A percentile compares a stretch with the other conserved stretches of the same genome.
phyloP scores from a whole-genome alignment of 2,113 vertebrate genomes.

The Tonatia bakeri region DNA sequence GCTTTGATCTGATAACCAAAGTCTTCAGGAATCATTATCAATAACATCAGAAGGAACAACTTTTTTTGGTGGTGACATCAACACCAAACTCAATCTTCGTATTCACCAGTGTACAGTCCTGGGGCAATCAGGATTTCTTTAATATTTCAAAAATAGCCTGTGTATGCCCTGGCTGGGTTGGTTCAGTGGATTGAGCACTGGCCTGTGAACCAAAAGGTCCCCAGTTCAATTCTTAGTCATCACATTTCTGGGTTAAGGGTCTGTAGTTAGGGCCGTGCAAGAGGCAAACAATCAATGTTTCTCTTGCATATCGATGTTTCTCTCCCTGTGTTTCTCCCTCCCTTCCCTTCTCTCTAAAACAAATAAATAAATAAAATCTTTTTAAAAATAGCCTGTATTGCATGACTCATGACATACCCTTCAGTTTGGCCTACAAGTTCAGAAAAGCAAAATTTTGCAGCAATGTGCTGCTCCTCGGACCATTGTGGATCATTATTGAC shows the following conservation, averaged over 20 bases:
- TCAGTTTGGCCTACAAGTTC: constrained; percentile 90
- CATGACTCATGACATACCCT: constrained; percentile 94
- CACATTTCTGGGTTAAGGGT: no score
- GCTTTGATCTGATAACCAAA: constrained; percentile 95
- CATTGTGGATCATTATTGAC: constrained; percentile 97
- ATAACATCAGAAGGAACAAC: constrained; percentile 96
- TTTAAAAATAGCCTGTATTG: constrained; percentile 92
- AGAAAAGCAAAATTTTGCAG: constrained; percentile 85
- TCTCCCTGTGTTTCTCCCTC: no score
- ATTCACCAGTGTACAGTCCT: constrained; percentile 95
- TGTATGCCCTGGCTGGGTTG: constrained; percentile 68
- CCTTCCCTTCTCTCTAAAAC: no score
- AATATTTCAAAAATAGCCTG: constrained; percentile 95
- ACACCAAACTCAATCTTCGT: constrained; percentile 99
- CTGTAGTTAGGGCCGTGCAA: no score
- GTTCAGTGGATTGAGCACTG: no score
- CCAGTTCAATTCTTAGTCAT: no score
- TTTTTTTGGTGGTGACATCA: constrained; percentile 87
- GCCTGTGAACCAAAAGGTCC: no score
- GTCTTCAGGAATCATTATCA: constrained; percentile 97
- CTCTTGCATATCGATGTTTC: no score
- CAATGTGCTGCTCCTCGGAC: constrained; percentile 86
- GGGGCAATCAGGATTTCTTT: constrained; percentile 93
- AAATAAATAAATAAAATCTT: no score
- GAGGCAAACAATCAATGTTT: no score